These are phyloP conservation scores for Arge pagana DNA, from an alignment of 2,888 invertebrate species.

Conservation along the genomic window DNA sequence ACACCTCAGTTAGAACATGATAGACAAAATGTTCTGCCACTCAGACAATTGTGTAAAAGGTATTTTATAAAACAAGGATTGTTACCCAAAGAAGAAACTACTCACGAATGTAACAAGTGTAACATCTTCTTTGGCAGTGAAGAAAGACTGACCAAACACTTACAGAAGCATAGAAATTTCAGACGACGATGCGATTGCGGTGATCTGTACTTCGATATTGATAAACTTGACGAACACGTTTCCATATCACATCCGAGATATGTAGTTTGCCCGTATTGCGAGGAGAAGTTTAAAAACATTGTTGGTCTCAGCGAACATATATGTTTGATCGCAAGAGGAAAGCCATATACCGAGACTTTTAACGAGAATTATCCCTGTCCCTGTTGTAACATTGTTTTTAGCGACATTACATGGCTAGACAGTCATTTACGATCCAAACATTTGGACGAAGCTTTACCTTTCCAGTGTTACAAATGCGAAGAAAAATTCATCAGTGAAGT, in stretches of 20 bases:
- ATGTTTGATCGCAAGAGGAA: slow-evolving; percentile 28
- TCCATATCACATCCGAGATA: background rate
- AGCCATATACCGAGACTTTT: slow-evolving; percentile 4
- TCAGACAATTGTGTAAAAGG: slow-evolving; percentile 10
- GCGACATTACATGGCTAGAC: slow-evolving; percentile 32
- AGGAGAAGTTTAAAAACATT: slow-evolving; percentile 30
- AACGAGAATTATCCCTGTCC: slow-evolving; percentile 16
- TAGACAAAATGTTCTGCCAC: background rate
- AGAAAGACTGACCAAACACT: slow-evolving; percentile 24
- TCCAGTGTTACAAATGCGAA: slow-evolving; percentile 40
- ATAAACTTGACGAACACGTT: slow-evolving; percentile 34
- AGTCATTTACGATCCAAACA: slow-evolving; percentile 39
- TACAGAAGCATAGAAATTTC: slow-evolving; percentile 22
- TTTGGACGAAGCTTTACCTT: slow-evolving; percentile 26
- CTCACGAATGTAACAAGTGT: slow-evolving; percentile 27
- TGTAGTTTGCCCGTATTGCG: slow-evolving; percentile 34
- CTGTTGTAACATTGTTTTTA: slow-evolving; percentile 9
- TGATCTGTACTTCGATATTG: slow-evolving; percentile 32
- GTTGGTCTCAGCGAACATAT: slow-evolving; percentile 34
- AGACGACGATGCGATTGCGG: slow-evolving; percentile 35
- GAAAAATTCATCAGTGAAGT: slow-evolving; percentile 33
- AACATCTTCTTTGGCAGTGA: slow-evolving; percentile 21
- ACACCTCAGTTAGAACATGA: background rate
- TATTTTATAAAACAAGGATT: background rate
- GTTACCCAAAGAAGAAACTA: background rate